Base-by-base conservation (phyloP, 2,888 invertebrate species). In the Dryocosmus kuriphilus region DNA sequence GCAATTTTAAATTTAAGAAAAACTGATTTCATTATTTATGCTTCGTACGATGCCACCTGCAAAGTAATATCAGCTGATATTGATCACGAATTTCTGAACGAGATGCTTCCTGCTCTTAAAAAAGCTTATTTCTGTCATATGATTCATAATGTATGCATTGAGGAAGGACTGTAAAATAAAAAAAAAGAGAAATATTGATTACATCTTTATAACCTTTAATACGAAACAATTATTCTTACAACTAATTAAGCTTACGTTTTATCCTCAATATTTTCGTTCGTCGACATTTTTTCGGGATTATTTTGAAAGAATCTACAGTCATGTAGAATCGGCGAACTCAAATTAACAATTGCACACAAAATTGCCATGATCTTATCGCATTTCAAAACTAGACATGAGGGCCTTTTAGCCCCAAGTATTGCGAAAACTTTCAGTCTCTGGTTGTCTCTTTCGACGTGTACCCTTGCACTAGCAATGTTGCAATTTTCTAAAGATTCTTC, bases 231-330 rank as follows among this genome's bases (percentile, higher is more conserved):
- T 55, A n/a, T 55, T 22, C n/a, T n/a, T 55, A 55, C n/a, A 55
- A 55, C 51, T 22, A 55, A 55, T 55, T n/a, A 55, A 55, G 51
- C 51, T 55, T 55, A 55, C n/a, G 51, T 55, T 55, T 55, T 1
- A 22, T 55, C 51, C 7, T n/a, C 51, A 9, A 55, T 55, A 55
- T 55, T 55, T 55, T 55, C 51, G 51, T 14, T 55, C 51, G 51
- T 22, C n/a, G 51, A 2, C 8, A 55, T 55, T 77, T 41, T 11
- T 65, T 65, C 57, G 35, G 7, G 8, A 77, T 55, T 38, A 60
- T 77, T 46, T 65, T 51, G 38, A 35, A 77, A 57, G 24, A 79
- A 79, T 71, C 73, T 76, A n/a, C n/a, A n/a, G 46, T 75, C 55
- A 19, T 22, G 35, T 46, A 79, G 16, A 30, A 79, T 74, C 0